Base-by-base conservation (phyloP, 1,140 invertebrate genomes). In the Papilio machaon region DNA sequence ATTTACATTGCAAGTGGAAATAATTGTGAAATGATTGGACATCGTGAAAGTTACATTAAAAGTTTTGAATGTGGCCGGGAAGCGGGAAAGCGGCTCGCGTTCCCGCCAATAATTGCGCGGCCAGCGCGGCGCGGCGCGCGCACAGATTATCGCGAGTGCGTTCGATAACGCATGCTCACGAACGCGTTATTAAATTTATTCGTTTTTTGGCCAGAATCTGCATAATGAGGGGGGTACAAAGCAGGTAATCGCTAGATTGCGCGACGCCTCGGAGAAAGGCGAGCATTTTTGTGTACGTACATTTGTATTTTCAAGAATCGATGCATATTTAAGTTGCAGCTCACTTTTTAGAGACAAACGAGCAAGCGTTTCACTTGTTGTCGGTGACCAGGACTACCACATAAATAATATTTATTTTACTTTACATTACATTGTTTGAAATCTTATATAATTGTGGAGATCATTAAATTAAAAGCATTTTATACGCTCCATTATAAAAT, bases 171-270 rank as follows among this genome's bases (percentile, higher is more conserved):
- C 91, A 89, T 91, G 90, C 88, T 87, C 91, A 92, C 91, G 91
- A 91, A 94, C 87, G 92, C 89, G 87, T 94, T 92, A 94, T 94
- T 94, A 94, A 94, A 93, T 94, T 90, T 92, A 94, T 94, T 92
- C 90, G 89, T 92, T 94, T 70, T 94, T 94, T 94, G 89, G 88
- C 86, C 89, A 84, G 89, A 93, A 93, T 94, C 91, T 94, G 90
- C 92, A 93, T 94, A 93, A 93, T 94, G 89, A 92, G 90, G 90
- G 91, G 90, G 88, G 89, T 86, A 92, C 92, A 94, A 92, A 89
- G 83, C 88, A 87, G 87, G 88, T 91, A 91, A 92, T 91, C 89
- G 90, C 89, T 94, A 94, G 91, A 92, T 89, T 91, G 88, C 86
- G 79, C 86, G 87, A 88, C 91, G 89, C 85, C 85, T 87, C 85